Evolutionary conservation across 2,797 vertebrate genomes (phyloP).

Genomic region (Enteromius paludinosus): DNA sequence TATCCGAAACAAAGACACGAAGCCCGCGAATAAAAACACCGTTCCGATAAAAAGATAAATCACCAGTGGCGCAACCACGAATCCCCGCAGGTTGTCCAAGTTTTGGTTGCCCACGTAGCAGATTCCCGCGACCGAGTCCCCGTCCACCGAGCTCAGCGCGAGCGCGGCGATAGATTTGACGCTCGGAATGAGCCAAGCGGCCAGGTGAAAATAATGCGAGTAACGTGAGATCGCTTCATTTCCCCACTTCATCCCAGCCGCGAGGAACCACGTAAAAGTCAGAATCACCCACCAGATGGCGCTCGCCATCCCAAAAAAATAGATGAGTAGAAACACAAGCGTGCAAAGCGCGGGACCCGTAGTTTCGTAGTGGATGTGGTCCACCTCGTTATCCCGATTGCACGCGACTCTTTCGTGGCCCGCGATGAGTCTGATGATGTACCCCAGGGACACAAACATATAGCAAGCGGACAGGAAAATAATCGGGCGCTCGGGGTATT

Average conservation of each 20-base stretch:
- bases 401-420: constrained; percentile 91
- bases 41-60: constrained; percentile 93
- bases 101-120: constrained; percentile 91
- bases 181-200: constrained; percentile 89
- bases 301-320: constrained; percentile 91
- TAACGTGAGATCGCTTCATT: constrained; percentile 89
- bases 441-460: constrained; percentile 89
- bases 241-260: constrained; percentile 90
- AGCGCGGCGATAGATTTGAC: constrained; percentile 85
- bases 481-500: constrained; percentile 92
- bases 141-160: constrained; percentile 88
- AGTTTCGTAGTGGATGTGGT: constrained; percentile 86
- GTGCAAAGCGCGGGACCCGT: constrained; percentile 88
- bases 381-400: constrained; percentile 71
- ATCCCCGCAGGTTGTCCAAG: constrained; percentile 85
- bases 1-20: constrained; percentile 92
- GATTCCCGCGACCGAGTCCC: constrained; percentile 87
- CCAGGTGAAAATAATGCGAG: constrained; percentile 88
- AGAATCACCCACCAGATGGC: constrained; percentile 93
- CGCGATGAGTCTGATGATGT: constrained; percentile 87
- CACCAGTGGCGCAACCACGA: constrained; percentile 87
- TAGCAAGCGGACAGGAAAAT: constrained; percentile 93
- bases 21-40: constrained; percentile 91
- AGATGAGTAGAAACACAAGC: constrained; percentile 86
- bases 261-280: constrained; percentile 90